Evolutionary conservation across 2,797 vertebrate species (phyloP).

Genomic region (Rhinophrynus dorsalis): DNA sequence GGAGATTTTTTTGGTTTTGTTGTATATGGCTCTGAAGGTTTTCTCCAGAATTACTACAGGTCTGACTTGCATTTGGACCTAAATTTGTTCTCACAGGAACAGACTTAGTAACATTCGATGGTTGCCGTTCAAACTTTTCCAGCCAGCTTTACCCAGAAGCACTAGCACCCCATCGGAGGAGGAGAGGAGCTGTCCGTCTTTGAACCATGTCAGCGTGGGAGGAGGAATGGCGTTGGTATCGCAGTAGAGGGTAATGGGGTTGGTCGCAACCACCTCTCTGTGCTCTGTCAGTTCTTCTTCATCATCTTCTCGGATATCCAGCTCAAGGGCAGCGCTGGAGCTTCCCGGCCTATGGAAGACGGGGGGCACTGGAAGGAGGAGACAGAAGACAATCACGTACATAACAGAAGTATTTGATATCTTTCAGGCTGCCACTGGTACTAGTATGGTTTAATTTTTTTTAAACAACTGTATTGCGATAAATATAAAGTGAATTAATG

Average conservation of each 20-base stretch:
- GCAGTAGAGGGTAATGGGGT: constrained; percentile 78
- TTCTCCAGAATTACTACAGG: too few species aligned
- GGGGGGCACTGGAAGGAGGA: constrained; percentile 76
- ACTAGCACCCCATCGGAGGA: constrained; percentile 66
- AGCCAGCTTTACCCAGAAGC: constrained; percentile 72
- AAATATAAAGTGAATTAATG: too few species aligned
- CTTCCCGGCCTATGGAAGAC: constrained; percentile 78
- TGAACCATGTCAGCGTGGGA: constrained; percentile 84
- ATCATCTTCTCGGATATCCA: constrained; percentile 59
- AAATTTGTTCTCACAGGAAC: too few species aligned
- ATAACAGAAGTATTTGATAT: too few species aligned
- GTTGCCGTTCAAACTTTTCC: too few species aligned
- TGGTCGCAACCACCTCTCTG: constrained; percentile 75
- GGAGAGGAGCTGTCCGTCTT: constrained; percentile 74
- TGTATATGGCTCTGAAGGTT: too few species aligned
- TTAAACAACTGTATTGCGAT: too few species aligned
- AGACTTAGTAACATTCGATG: too few species aligned
- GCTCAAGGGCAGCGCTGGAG: constrained; percentile 58
- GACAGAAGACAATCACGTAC: constrained; percentile 7
- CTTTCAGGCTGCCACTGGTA: too few species aligned
- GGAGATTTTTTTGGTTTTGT: too few species aligned
- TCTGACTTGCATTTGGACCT: too few species aligned
- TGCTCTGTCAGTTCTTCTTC: constrained; percentile 70
- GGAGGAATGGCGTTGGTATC: constrained; percentile 84
- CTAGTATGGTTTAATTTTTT: too few species aligned